Conservation (phyloP, 2,797 vertebrate genomes). For the Poeciliopsis gracilis region DNA sequence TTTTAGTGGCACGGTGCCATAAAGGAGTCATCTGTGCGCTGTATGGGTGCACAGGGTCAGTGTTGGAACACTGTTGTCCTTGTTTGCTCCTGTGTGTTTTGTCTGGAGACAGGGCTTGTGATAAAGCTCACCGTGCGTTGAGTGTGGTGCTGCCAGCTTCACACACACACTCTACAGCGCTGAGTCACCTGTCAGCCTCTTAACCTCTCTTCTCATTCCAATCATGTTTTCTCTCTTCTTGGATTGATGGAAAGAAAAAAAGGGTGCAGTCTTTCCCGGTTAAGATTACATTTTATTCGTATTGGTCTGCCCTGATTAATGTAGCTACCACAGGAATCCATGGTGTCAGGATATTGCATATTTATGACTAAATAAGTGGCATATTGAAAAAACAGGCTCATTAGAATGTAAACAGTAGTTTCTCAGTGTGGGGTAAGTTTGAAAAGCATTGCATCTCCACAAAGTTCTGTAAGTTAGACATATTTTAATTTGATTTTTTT, state of each 20-base stretch:
- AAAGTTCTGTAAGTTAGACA: not conserved
- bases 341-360: not conserved
- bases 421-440: not conserved
- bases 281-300: slow-evolving; percentile 31
- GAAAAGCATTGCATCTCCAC: not conserved
- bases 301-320: slow-evolving; percentile 22
- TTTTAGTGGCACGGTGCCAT: slow-evolving; percentile 55
- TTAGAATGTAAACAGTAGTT: not conserved
- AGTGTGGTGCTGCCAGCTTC: slow-evolving; percentile 58
- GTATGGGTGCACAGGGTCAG: slow-evolving; percentile 50
- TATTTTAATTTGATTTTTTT: not conserved
- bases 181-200: slow-evolving; percentile 56
- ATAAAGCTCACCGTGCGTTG: slow-evolving; percentile 60
- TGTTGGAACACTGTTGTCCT: slow-evolving; percentile 60
- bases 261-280: slow-evolving; percentile 12
- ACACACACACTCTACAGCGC: slow-evolving; percentile 28
- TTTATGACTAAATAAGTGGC: not conserved
- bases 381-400: not conserved
- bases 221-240: slow-evolving; percentile 40
- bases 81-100: slow-evolving; percentile 70
- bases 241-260: slow-evolving; percentile 18
- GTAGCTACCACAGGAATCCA: slow-evolving; percentile 10
- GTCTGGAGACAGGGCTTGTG: slow-evolving; percentile 64
- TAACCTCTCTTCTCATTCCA: slow-evolving; percentile 49
- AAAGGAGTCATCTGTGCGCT: slow-evolving; percentile 45